A percentile compares a stretch with the other conserved stretches of the same genome.
Evolutionary conservation across 2,888 invertebrate genomes (phyloP).

Genomic region (Toxonevra muliebris): DNA sequence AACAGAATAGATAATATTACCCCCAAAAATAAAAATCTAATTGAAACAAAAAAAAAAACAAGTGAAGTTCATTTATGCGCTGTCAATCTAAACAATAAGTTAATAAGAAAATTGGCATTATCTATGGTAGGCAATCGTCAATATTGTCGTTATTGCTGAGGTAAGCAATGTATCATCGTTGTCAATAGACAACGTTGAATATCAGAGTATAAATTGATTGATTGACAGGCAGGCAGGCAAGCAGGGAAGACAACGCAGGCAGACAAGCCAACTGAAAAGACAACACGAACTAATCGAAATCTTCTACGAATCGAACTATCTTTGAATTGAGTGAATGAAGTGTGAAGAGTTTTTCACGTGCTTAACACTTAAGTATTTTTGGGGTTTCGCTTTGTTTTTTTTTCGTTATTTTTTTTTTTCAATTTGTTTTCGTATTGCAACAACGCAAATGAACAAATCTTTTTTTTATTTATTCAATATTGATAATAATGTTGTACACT

Average conservation of each 20-base stretch:
- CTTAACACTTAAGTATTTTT: constrained; percentile 3
- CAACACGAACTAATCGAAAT: too few species aligned
- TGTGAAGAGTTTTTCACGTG: neutral
- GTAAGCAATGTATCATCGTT: constrained; percentile 25
- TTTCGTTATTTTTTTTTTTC: too few species aligned
- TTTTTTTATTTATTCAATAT: too few species aligned
- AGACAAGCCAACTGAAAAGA: too few species aligned
- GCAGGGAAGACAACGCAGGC: too few species aligned
- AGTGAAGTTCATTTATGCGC: neutral
- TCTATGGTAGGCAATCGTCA: constrained; percentile 38
- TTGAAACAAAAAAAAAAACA: neutral
- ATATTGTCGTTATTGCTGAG: neutral
- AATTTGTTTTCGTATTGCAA: too few species aligned
- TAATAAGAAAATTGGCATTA: constrained; percentile 43
- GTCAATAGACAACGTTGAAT: constrained; percentile 14
- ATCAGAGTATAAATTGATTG: too few species aligned
- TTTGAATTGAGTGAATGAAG: constrained; percentile 2
- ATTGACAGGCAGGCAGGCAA: too few species aligned
- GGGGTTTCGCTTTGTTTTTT: too few species aligned
- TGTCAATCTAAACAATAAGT: constrained; percentile 34
- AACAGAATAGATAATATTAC: neutral
- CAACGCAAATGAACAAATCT: too few species aligned
- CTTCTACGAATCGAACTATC: neutral
- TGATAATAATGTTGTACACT: too few species aligned
- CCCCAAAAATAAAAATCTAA: neutral